Conservation (phyloP, 2,888 invertebrate genomes). For the Emesis russula region DNA sequence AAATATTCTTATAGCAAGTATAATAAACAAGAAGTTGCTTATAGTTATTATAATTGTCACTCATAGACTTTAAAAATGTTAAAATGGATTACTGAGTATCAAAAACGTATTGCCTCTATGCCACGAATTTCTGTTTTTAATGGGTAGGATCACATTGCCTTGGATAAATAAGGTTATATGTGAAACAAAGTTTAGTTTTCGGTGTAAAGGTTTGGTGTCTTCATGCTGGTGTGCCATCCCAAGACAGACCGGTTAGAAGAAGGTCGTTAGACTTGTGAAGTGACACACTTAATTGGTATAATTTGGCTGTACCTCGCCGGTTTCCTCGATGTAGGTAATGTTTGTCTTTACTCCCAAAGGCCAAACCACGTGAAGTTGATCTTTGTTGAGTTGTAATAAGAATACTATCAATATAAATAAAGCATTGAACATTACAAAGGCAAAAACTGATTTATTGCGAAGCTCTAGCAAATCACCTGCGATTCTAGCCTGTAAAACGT, state of each 20-base stretch:
- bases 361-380: conserved; percentile 99
- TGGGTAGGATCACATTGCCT: conserved; percentile 90
- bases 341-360: conserved; percentile 99
- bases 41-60: too few relatives aligned
- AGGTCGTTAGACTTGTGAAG: conserved; percentile 95
- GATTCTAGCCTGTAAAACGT: conserved; percentile 98
- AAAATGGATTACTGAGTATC: too few relatives aligned
- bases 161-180: conserved; percentile 91
- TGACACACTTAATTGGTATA: conserved; percentile 93
- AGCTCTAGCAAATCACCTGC: conserved; percentile 99
- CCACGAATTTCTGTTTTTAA: conserved; percentile 11
- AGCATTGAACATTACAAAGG: conserved; percentile 99
- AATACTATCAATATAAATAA: conserved; percentile 99
- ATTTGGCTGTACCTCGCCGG: conserved; percentile 98
- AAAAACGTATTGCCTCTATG: conserved; percentile 60
- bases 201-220: conserved; percentile 92
- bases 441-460: conserved; percentile 99
- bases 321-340: conserved; percentile 99
- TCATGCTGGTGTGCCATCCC: conserved; percentile 95
- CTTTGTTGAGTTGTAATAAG: conserved; percentile 99
- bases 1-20: too few relatives aligned
- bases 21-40: too few relatives aligned
- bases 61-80: too few relatives aligned
- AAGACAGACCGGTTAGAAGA: conserved; percentile 95
- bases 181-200: conserved; percentile 93